A percentile compares a stretch with the other conserved stretches of the same genome.
Conservation (phyloP, 2,888 invertebrate genomes). For the Lymantria dispar region DNA sequence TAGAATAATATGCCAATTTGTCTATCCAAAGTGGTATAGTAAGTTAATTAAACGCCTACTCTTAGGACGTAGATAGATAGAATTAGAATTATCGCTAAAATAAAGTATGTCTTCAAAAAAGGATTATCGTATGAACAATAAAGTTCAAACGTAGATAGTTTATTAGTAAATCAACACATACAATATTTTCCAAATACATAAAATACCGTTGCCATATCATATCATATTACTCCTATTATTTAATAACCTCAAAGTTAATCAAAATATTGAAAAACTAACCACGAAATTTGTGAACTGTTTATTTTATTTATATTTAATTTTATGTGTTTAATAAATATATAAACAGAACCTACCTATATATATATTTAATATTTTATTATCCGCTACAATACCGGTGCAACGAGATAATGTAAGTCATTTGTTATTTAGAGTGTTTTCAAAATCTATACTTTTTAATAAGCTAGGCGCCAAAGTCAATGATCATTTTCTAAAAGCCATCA, state of each 20-base stretch:
- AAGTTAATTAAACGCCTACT: too few relatives aligned
- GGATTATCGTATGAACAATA: too few relatives aligned
- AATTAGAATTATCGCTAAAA: too few relatives aligned
- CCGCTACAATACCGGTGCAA: slow-evolving; percentile 70
- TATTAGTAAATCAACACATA: too few relatives aligned
- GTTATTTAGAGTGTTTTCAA: slow-evolving; percentile 63
- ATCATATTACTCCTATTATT: too few relatives aligned
- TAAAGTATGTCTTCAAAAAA: too few relatives aligned
- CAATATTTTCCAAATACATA: too few relatives aligned
- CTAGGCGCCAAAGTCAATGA: slow-evolving; percentile 55
- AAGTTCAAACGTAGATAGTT: too few relatives aligned
- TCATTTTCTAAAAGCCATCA: slow-evolving; percentile 57
- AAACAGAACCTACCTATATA: slow-evolving; percentile 21
- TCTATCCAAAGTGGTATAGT: too few relatives aligned
- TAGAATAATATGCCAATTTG: too few relatives aligned
- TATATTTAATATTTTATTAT: slow-evolving; percentile 60
- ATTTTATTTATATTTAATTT: slow-evolving; percentile 13
- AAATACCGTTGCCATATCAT: too few relatives aligned
- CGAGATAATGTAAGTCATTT: slow-evolving; percentile 79
- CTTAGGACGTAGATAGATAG: too few relatives aligned
- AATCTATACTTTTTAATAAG: slow-evolving; percentile 52
- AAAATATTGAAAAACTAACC: neutral
- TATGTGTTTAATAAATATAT: slow-evolving; percentile 15
- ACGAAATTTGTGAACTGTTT: slow-evolving; percentile 12
- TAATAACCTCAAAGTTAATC: neutral